These are phyloP conservation scores for Ennomos quercinarius DNA, from an alignment of 2,888 invertebrate species.

Conservation along the genomic window DNA sequence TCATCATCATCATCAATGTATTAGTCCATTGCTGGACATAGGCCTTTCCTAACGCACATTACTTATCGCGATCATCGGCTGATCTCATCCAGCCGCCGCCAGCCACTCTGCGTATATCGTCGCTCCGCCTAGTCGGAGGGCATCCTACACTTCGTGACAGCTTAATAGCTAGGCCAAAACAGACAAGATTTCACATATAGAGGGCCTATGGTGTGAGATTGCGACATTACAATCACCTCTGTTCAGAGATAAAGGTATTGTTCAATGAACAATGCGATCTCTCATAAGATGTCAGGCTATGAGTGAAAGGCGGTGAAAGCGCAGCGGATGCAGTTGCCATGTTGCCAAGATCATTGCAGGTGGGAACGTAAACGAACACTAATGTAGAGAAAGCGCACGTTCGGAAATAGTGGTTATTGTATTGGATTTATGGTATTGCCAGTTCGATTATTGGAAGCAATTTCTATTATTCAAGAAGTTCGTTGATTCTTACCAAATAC, in stretches of 20 bases:
- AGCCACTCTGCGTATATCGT: no score
- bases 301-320: constrained; percentile 39
- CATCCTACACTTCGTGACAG: no score
- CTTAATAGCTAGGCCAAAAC: not conserved
- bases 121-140: no score
- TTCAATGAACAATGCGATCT: constrained; percentile 26
- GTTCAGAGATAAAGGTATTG: constrained; percentile 7
- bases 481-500: no score
- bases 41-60: no score
- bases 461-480: not conserved
- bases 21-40: no score
- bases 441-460: not conserved
- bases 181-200: not conserved
- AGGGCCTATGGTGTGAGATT: not conserved
- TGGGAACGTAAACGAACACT: constrained; percentile 6
- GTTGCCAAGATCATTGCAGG: constrained; percentile 15
- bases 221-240: no score
- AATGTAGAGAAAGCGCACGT: constrained; percentile 17
- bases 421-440: constrained; percentile 9
- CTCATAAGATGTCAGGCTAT: constrained; percentile 14
- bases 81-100: no score
- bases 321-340: constrained; percentile 15
- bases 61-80: no score
- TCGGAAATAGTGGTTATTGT: constrained; percentile 11
- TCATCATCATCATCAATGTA: no score